phyloP scores from a whole-genome alignment of 2,797 vertebrate species.

The Sebastes flavidus region DNA sequence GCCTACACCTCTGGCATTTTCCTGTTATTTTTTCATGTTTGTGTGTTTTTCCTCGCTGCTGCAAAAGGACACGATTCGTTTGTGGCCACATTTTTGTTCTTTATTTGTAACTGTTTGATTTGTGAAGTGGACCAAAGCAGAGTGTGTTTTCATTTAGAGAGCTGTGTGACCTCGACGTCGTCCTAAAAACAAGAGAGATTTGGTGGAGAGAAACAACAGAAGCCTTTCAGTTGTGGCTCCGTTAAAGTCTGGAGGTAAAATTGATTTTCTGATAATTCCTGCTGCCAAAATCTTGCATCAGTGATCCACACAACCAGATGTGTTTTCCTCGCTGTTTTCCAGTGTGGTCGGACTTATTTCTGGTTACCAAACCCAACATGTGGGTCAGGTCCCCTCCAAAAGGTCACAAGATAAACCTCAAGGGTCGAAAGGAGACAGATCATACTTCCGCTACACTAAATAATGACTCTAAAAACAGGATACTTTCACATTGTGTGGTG shows the following conservation, averaged over 20 bases:
- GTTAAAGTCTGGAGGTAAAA: background rate
- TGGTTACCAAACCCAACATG: background rate
- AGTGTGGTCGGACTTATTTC: fast-evolving
- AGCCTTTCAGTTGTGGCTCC: background rate
- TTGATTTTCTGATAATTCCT: background rate
- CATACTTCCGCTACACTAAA: background rate
- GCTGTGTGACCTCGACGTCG: background rate
- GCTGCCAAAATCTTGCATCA: no score
- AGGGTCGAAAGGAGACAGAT: fast-evolving
- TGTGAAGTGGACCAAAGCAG: slow-evolving; percentile 17
- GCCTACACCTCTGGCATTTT: slow-evolving; percentile 1
- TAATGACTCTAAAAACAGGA: background rate
- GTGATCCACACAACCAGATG: fast-evolving
- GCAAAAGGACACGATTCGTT: background rate
- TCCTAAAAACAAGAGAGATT: background rate
- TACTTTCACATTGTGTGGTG: background rate
- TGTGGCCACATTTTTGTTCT: background rate
- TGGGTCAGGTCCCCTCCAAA: background rate
- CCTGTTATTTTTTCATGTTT: background rate
- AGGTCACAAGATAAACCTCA: background rate
- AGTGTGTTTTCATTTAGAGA: background rate
- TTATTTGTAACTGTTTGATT: background rate
- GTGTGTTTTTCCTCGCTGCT: background rate
- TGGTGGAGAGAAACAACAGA: no score
- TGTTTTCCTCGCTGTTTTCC: background rate